Base-by-base conservation (phyloP, 2,888 invertebrate species). In the Euproctis similis region DNA sequence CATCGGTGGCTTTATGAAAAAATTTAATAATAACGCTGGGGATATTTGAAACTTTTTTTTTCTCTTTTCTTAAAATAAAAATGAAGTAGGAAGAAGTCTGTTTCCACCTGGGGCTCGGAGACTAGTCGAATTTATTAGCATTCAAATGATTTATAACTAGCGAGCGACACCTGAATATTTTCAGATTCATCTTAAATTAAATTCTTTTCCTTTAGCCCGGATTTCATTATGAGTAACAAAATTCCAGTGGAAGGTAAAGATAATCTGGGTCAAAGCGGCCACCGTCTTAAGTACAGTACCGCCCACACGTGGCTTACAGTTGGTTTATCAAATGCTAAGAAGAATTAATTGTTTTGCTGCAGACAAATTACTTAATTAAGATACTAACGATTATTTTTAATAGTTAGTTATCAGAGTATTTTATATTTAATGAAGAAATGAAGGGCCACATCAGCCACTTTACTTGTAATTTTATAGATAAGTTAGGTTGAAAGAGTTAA, bases 131-230 rank as follows among this genome's bases (percentile, higher is more conserved):
- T 81, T 84, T 81, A 84, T 84, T 84, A 84, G 80, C 82, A 84
- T 84, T 81, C 80, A 82, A 82, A 84, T 81, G 80, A 84, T 84
- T 84, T 81, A 84, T 82, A 82, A 82, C 81, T 81, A 80, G 80
- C 74, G 62, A 71, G 73, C 67, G 75, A 77, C 76, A 76, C 76
- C 76, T 80, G 81, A 80, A 81, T 78, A 81, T 80, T 78, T 80
- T 80, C 78, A 76, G 80, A 84, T 82, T 80, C 80, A 69, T 68
- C 77, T 77, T 78, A 81, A 84, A 82, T 81, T 80, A 81, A 82
- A 81, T 81, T 84, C 75, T 82, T 81, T 81, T 75, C 76, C 76
- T 81, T 81, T 80, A 75, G 74, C 68, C n/a, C 69, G 74, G 75
- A 75, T 81, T 82, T 81, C 78, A 80, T 82, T 81, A 80, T 71